Evolutionary conservation across 2,797 vertebrate species (phyloP).

Genomic region (Diplodus sargus): DNA sequence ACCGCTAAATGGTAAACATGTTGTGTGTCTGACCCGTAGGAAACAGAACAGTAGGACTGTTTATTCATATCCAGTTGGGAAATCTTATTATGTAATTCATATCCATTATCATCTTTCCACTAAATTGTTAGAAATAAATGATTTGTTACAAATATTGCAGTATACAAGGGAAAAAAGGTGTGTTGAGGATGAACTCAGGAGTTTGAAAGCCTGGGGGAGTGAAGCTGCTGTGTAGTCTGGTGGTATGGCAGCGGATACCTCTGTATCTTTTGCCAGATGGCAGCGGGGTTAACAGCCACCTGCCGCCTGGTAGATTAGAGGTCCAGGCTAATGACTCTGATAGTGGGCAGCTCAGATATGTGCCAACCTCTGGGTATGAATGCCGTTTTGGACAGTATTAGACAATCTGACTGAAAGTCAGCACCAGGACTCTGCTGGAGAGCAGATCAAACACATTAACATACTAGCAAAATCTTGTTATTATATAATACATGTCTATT

Average conservation of each 20-base stretch:
- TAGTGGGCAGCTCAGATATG: constrained; percentile 44
- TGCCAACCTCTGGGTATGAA: constrained; percentile 51
- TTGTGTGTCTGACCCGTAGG: not conserved
- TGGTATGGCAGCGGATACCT: no score
- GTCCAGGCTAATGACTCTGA: constrained; percentile 33
- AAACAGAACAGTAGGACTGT: not conserved
- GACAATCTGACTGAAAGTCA: constrained; percentile 34
- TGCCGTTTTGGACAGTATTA: constrained; percentile 42
- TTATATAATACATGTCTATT: not conserved
- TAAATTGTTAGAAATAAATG: no score
- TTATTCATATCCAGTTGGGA: not conserved
- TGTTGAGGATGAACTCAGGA: no score
- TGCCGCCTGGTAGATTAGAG: constrained; percentile 34
- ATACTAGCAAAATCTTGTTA: not conserved
- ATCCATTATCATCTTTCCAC: no score
- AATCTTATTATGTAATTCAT: not conserved
- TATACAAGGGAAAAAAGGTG: no score
- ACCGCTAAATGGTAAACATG: not conserved
- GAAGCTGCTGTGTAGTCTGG: no score
- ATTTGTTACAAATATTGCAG: no score
- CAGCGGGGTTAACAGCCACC: constrained; percentile 14
- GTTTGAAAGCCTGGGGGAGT: no score
- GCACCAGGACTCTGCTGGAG: constrained; percentile 28
- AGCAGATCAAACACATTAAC: constrained; percentile 53
- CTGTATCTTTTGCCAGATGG: no score